A percentile compares a stretch with the other conserved stretches of the same genome.
Evolutionary conservation across 2,888 invertebrate species (phyloP).

Genomic region (Chrysodeixis includens): DNA sequence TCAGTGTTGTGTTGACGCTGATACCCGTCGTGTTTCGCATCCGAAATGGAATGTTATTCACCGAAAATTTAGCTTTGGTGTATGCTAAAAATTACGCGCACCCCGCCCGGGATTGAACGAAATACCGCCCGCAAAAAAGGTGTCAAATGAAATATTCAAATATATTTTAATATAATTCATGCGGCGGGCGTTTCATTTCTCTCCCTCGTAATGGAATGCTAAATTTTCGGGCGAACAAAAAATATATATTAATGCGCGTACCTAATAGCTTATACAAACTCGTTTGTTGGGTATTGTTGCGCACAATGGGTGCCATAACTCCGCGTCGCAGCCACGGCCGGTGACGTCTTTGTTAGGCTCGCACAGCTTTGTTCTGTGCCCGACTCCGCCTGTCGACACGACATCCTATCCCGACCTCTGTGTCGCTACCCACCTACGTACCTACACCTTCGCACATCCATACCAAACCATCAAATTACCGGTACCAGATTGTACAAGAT

Average conservation of each 20-base stretch:
- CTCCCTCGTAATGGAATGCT: constrained; percentile 90
- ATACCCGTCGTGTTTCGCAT: constrained; percentile 86
- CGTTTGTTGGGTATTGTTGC: constrained; percentile 90
- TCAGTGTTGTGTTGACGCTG: constrained; percentile 87
- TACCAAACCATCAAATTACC: constrained; percentile 50
- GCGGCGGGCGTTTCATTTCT: constrained; percentile 90
- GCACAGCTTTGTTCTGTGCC: constrained; percentile 83
- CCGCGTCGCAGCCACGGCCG: constrained; percentile 88
- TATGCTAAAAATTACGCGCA: constrained; percentile 88
- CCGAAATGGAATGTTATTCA: constrained; percentile 89
- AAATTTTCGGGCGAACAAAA: constrained; percentile 89
- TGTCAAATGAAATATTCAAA: constrained; percentile 90
- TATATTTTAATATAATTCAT: constrained; percentile 90
- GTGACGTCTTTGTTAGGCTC: constrained; percentile 89
- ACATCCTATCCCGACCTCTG: constrained; percentile 74
- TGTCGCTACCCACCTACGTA: constrained; percentile 67
- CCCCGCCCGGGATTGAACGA: constrained; percentile 86
- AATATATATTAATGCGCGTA: constrained; percentile 90
- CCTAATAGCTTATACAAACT: constrained; percentile 90
- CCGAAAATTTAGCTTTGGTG: constrained; percentile 84
- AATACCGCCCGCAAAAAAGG: constrained; percentile 88
- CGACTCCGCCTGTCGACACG: constrained; percentile 83
- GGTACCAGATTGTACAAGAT: constrained; percentile 12
- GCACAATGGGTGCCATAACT: constrained; percentile 89
- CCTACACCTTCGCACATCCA: constrained; percentile 47